Evolutionary conservation across 1,140 invertebrate species (phyloP).

Genomic region (Aleiodes sp.): DNA sequence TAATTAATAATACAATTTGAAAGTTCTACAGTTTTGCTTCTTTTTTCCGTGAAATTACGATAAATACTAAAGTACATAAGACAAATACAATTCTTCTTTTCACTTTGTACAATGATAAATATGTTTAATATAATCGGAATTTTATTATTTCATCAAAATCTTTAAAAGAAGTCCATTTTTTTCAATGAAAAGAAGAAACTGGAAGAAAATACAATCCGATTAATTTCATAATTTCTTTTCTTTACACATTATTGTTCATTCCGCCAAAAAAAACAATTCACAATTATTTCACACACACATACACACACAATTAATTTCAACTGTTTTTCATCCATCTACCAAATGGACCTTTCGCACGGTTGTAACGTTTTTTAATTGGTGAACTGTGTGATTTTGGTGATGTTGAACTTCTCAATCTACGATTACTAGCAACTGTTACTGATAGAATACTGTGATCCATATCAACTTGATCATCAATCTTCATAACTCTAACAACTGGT

Average conservation of each 20-base stretch:
- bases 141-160: too few relatives aligned
- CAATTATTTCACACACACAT: neutral
- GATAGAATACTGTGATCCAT: constrained; percentile 60
- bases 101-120: constrained; percentile 53
- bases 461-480: constrained; percentile 62
- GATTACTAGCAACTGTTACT: constrained; percentile 60
- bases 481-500: constrained; percentile 63
- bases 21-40: constrained; percentile 37
- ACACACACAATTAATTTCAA: constrained; percentile 45
- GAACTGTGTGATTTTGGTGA: constrained; percentile 50
- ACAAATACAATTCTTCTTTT: constrained; percentile 57
- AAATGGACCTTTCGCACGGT: constrained; percentile 50
- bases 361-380: constrained; percentile 53
- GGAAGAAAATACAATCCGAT: constrained; percentile 20
- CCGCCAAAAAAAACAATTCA: too few relatives aligned
- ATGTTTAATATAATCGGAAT: neutral
- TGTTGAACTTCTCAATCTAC: constrained; percentile 60
- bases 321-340: constrained; percentile 58
- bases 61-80: constrained; percentile 62
- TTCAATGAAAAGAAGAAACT: constrained; percentile 19
- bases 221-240: constrained; percentile 25
- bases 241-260: neutral
- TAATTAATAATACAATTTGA: constrained; percentile 46
- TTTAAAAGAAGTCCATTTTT: constrained; percentile 24
- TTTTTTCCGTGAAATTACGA: constrained; percentile 40